Evolutionary conservation across 2,113 vertebrate genomes (phyloP), one percentile per base, ranked within the genome.

Genomic region (Perognathus longimembris): DNA sequence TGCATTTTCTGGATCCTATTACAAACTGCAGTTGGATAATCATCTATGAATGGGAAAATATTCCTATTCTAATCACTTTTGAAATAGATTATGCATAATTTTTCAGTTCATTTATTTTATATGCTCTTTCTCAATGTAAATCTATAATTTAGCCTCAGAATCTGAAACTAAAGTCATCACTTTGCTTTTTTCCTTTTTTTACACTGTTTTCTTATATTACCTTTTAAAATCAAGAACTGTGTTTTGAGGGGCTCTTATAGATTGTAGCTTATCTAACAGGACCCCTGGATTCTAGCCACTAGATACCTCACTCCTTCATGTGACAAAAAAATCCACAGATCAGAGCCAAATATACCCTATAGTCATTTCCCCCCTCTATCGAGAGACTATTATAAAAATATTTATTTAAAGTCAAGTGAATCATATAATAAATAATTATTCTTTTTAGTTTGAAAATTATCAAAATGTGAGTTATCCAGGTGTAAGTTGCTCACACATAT

Each of bases 371-470:
- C 40, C 77, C 6, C n/a, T 15, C 34, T 9, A 70, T 0, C 50
- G 36, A 88, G 28, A 88, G 90, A 79, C 15, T 12, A 18, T 10
- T 40, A 32, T 38, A 78, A 54, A 76, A 4, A 87, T 15, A 45
- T 89, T 22, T 38, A 24, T 57, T 84, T 21, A 40, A 45, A 84
- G 57, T 34, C 64, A 45, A 15, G 80, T 84, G 26, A 15, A 34
- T 66, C 17, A 75, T 57, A 88, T 15, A 57, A 11, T 4, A 91
- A 71, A 5, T 7, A 17, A 34, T 26, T 21, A 24, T 76, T 66
- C 50, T 15, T 80, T 42, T 80, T 42, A 59, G 32, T 73, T 78
- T 78, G 45, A 79, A 92, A 73, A 86, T 78, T 30, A 40, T 50
- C 4, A 66, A 92, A 85, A 12, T 69, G 4, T 28, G 28, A 69